Evolutionary conservation across 2,888 invertebrate species (phyloP).

Genomic region (Cosmia pyralina): DNA sequence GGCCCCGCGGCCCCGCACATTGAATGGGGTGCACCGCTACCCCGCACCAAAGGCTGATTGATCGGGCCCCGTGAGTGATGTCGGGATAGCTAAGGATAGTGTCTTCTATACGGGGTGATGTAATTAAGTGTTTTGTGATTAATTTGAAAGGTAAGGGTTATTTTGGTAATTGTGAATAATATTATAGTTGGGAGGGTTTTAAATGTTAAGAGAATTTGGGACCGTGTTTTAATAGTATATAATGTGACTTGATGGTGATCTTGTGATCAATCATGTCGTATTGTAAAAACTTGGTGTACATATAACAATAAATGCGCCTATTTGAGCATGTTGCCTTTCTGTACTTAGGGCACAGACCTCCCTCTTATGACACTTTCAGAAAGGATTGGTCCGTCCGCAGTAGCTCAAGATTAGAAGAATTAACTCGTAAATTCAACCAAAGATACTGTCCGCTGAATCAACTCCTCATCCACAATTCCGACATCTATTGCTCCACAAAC

Average conservation of each 20-base stretch:
- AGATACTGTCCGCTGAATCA: neutral
- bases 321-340: neutral
- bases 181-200: neutral
- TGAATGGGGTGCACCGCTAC: slow-evolving; percentile 32
- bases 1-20: slow-evolving; percentile 7
- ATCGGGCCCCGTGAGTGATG: slow-evolving; percentile 56
- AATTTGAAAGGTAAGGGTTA: slow-evolving; percentile 28
- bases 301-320: neutral
- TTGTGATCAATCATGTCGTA: neutral
- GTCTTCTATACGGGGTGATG: slow-evolving; percentile 26
- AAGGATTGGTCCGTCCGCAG: neutral
- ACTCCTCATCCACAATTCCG: neutral
- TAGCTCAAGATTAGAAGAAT: neutral
- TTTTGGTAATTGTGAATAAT: slow-evolving; percentile 17
- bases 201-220: neutral
- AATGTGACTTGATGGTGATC: neutral
- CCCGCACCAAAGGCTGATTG: slow-evolving; percentile 54
- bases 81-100: slow-evolving; percentile 30
- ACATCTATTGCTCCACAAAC: slow-evolving; percentile 18
- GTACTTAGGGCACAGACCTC: neutral
- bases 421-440: neutral
- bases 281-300: neutral
- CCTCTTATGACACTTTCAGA: neutral
- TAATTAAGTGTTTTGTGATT: slow-evolving; percentile 45
- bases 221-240: neutral